Percentiles rank a stretch among this genome's conserved stretches.
Conservation (phyloP, 2,113 vertebrate genomes). For the Sminthopsis crassicaudata region DNA sequence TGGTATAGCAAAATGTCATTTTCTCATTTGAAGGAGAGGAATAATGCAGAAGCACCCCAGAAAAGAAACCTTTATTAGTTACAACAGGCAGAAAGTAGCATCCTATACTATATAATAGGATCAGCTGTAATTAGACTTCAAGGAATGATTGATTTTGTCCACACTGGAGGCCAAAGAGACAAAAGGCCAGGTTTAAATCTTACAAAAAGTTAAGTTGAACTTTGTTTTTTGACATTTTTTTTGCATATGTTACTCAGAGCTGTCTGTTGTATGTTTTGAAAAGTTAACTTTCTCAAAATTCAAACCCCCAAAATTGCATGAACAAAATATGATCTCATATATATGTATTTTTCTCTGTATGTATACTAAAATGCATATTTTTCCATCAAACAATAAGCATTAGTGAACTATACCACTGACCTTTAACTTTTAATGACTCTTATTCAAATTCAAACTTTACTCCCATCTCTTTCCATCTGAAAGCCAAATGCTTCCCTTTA, state of each 20-base stretch:
- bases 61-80: conserved; percentile 58
- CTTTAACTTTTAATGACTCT: background rate
- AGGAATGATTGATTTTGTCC: background rate
- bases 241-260: background rate
- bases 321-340: background rate
- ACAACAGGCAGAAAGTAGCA: background rate
- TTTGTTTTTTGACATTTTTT: background rate
- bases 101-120: background rate
- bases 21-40: background rate
- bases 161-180: background rate
- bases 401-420: background rate
- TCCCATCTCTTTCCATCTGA: background rate
- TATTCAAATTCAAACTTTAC: background rate
- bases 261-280: background rate
- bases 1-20: background rate
- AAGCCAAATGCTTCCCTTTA: background rate
- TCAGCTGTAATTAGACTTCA: conserved; percentile 57
- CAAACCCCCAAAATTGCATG: background rate
- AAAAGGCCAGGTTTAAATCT: conserved; percentile 35
- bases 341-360: background rate
- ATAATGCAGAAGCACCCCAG: conserved; percentile 41
- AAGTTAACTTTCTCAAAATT: background rate
- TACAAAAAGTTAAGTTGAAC: background rate
- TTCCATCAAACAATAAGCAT: background rate
- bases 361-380: background rate